Base-by-base conservation (phyloP, 2,797 vertebrate species). In the Sebastes jordani region DNA sequence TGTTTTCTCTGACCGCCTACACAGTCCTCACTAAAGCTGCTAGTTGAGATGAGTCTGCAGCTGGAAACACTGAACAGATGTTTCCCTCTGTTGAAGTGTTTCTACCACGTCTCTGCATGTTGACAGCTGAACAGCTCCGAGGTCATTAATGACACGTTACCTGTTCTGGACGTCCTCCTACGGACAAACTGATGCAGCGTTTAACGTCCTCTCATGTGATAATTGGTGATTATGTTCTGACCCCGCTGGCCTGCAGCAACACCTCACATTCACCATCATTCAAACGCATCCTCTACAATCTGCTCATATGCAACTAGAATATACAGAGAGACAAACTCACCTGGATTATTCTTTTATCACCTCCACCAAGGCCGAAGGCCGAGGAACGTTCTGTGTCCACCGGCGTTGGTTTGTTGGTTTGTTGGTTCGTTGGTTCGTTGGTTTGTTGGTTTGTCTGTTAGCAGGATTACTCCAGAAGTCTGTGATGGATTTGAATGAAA, bases 1-100 rank as follows among this genome's bases (percentile, higher is more conserved):
- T 60, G 32, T 59, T 77, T 54, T 42, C 9, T 30, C 6, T 52
- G 69, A 71, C 81, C 29, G 62, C 82, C 78, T 74, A 74, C 73
- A 5, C 63, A 42, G 25, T 34, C 1, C 2, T 18, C 20, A 14
- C 4, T 3, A 2, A 14, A 27, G 5, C 25, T 3, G 7, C 34
- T 27, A 13, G n/a, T 27, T 14, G 16, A 13, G 38, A 1, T 23
- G 16, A 58, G 2, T 22, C 1, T 8, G 14, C 22, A 1, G 20
- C 7, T 23, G 2, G 14, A 74, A 25, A n/a, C 10, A n/a, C 14
- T 23, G 42, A 46, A 16, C 42, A 18, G 29, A 5, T 42, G 13
- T 36, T 25, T 27, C 1, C 8, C 11, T 71, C 23, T 30, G 46
- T 20, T 76, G 0, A 56, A 10, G 32, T 34, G 63, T 76, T 68